A percentile compares a stretch with the other conserved stretches of the same genome.
These are phyloP conservation scores for Sebastes diaconus DNA, from an alignment of 2,797 vertebrate species.

Conservation along the genomic window DNA sequence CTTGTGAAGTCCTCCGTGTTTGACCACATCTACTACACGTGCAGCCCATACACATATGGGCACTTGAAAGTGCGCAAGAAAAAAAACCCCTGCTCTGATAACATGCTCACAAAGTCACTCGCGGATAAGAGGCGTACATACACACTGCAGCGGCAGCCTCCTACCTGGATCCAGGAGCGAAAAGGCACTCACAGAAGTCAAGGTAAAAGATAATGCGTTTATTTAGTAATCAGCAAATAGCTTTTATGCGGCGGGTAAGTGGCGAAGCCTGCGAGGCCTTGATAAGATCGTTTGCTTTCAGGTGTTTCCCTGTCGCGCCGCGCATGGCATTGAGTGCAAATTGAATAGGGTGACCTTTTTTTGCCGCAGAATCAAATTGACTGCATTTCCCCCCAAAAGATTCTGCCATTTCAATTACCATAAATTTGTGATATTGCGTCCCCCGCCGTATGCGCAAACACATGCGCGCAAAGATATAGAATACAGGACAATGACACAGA, in stretches of 20 bases:
- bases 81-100: conserved; percentile 55
- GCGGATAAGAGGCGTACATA: conserved; percentile 44
- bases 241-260: conserved; percentile 83
- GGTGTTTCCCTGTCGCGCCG: conserved; percentile 83
- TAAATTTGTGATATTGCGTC: conserved; percentile 83
- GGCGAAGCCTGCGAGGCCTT: conserved; percentile 77
- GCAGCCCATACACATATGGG: conserved; percentile 34
- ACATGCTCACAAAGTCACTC: conserved; percentile 67
- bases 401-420: conserved; percentile 89
- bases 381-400: conserved; percentile 86
- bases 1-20: conserved; percentile 50
- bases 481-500: conserved; percentile 27
- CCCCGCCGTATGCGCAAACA: conserved; percentile 35
- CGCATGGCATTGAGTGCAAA: conserved; percentile 85
- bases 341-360: conserved; percentile 90
- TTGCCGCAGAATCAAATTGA: conserved; percentile 86
- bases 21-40: conserved; percentile 26
- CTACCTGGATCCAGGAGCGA: conserved; percentile 43
- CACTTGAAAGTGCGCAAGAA: conserved; percentile 46
- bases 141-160: conserved; percentile 37
- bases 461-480: conserved; percentile 12
- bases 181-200: conserved; percentile 66
- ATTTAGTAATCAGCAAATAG: conserved; percentile 91
- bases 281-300: conserved; percentile 91
- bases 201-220: conserved; percentile 87